Base-by-base conservation (phyloP, 2,797 vertebrate species). In the Acomys russatus region DNA sequence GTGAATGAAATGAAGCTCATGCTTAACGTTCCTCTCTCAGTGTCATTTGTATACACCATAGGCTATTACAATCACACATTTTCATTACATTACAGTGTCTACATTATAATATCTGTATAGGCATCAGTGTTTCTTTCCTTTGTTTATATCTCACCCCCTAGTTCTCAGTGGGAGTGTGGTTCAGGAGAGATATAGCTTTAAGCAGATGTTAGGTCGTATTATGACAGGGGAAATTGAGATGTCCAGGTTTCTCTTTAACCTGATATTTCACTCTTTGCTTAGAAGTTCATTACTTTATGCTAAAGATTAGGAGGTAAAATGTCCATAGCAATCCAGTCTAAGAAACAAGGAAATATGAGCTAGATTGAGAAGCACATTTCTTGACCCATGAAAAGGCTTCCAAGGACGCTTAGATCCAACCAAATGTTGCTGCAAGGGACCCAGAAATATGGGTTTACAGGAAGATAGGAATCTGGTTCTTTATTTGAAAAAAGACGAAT, bases 121-220 rank as follows among this genome's bases (percentile, higher is more conserved):
- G 33, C 25, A 82, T n/a, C 94, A 84, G 70, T 44, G 3, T 49
- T 51, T 92, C 51, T 92, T 88, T 61, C 70, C 30, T 94, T 88
- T 82, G 25, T 63, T 12, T 25, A 76, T 0, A 61, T 11, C 74
- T 38, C 5, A 64, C 78, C 30, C 73, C 7, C 14, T 59, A 76
- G 70, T 56, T 8, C 51, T 96, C 64, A 22, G 20, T 28, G 74
- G 71, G 91, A 79, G 44, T 0, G 35, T 7, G 22, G 90, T 49
- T 87, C 9, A 73, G 51, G 17, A 66, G 88, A 74, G 59, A 59
- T 12, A 59, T 35, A 59, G 49, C 3, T 51, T 61, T 92, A 28
- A 66, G 33, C 74, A 71, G 86, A 80, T 17, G 2, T 44, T 64
- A 83, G 35, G 61, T 38, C 73, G 18, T 83, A 17, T 71, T 51